Evolutionary conservation across 2,888 invertebrate genomes (phyloP).

Genomic region (Cheiracanthium punctorium): DNA sequence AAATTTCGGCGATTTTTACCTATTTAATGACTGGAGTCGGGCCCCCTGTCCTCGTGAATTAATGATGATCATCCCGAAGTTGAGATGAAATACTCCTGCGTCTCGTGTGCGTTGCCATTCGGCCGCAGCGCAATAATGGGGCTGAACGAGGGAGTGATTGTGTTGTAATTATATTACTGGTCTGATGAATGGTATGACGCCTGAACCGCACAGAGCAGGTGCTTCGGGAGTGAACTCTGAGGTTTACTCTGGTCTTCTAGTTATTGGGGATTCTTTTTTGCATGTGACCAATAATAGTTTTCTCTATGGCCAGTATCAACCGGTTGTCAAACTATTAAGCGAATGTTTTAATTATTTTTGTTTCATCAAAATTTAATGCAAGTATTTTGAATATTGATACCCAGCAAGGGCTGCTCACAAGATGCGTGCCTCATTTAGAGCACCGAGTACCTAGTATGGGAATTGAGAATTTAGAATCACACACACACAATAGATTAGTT

Average conservation of each 20-base stretch:
- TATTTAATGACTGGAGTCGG: conserved; percentile 47
- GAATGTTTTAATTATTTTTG: not conserved
- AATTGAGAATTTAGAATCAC: no score
- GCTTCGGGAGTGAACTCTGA: not conserved
- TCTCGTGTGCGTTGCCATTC: conserved; percentile 9
- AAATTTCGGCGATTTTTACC: conserved; percentile 51
- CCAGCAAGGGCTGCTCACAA: no score
- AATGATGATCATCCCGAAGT: conserved; percentile 53
- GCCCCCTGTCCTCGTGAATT: conserved; percentile 43
- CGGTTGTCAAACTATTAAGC: not conserved
- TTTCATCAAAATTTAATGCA: not conserved
- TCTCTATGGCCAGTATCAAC: not conserved
- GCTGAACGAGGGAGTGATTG: conserved; percentile 46
- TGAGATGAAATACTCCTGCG: conserved; percentile 60
- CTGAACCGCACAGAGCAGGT: not conserved
- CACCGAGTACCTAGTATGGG: no score
- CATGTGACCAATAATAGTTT: not conserved
- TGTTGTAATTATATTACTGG: conserved; percentile 49
- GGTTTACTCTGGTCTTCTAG: not conserved
- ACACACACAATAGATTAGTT: no score
- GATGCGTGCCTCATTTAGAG: no score
- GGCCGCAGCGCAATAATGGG: conserved; percentile 33
- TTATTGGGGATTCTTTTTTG: not conserved
- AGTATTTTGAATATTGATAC: no score
- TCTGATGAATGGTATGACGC: conserved; percentile 35